Base-by-base conservation (phyloP, 1,140 invertebrate genomes). In the Drosophila murphyi region DNA sequence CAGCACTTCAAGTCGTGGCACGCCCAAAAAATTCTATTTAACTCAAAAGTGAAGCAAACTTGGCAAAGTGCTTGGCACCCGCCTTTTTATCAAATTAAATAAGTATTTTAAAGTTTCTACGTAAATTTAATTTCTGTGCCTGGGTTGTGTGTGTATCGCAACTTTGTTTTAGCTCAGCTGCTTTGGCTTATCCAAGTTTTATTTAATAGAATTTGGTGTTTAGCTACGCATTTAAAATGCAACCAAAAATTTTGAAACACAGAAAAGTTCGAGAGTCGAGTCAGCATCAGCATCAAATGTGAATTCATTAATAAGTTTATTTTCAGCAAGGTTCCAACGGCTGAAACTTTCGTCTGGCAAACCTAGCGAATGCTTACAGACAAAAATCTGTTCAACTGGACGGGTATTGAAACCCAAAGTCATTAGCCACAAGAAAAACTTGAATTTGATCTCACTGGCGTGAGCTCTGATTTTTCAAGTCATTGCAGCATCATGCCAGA, bases 61-160 rank as follows among this genome's bases (percentile, higher is more conserved):
- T 69, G 63, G 43, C 64, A 69, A 68, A 74, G 63, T 74, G 56
- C 57, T 55, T 37, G 48, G 31, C 50, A 57, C 51, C 43, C 29
- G 65, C 35, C 41, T 43, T 56, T 50, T 69, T 47, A 69, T 74
- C 65, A 70, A 69, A 69, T 74, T 74, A 74, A 48, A 60, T 62
- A 74, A 73, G 71, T 68, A 73, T 55, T 55, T 68, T 68, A 62
- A 63, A 56, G 43, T 52, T 45, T n/a, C 54, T 48, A 55, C 35
- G 39, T 7, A 41, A 41, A 5, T n/a, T 43, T 3, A 43, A 43
- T 43, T n/a, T 31, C 52, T 47, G 12, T 37, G 2, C 4, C 1
- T n/a, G 3, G 47, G n/a, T 8, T 52, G 32, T 50, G 29, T 51
- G 54, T 10, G 12, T 59, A 41, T 20, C 20, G 48, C 61, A 68